Evolutionary conservation across 2,888 invertebrate genomes (phyloP), one percentile per base, ranked within the genome.

Genomic region (Megamerina dolium): DNA sequence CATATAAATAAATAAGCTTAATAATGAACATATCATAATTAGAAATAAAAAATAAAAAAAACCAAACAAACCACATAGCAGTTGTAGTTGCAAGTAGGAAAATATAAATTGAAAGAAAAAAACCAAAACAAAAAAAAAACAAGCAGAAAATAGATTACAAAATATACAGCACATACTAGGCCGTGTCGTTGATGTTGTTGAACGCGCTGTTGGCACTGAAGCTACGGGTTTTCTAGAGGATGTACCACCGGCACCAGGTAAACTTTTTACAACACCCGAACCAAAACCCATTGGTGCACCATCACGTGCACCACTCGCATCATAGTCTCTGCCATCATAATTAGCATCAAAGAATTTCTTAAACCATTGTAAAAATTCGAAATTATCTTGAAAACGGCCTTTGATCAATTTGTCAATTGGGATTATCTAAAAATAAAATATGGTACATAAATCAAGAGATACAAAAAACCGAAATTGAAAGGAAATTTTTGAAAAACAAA

Each of bases 341-440:
- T 99, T 99, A 63, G 95, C 95, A 76, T 97, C 96, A 77, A 95
- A 97, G 78, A 97, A 96, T 75, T 95, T 94, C 82, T 97, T 96
- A 82, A 97, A 97, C 96, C 96, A 97, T 79, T 97, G 96, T 64
- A 97, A 85, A 78, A 96, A 96, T 75, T 97, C 96, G 82, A 97
- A 97, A 80, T 97, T 97, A 80, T 97, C 96, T 82, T 96, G 96
- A 78, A 97, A 97, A 64, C 93, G 85, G 73, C 92, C 95, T 79
- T 95, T 96, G 74, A 95, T 90, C 80, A 97, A 81, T 66, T 66
- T 72, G 61, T 73, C 71, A 65, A 72, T 70, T 51, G 71, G 72
- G 59, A 72, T 72, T 58, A 72, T 72, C 72, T 72, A 69, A 55
- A 66, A 61, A 56, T 55, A 54, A 57, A 56, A 53, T 52, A 52